Base-by-base conservation (phyloP, 2,888 invertebrate genomes). In the Embidobia sp. region DNA sequence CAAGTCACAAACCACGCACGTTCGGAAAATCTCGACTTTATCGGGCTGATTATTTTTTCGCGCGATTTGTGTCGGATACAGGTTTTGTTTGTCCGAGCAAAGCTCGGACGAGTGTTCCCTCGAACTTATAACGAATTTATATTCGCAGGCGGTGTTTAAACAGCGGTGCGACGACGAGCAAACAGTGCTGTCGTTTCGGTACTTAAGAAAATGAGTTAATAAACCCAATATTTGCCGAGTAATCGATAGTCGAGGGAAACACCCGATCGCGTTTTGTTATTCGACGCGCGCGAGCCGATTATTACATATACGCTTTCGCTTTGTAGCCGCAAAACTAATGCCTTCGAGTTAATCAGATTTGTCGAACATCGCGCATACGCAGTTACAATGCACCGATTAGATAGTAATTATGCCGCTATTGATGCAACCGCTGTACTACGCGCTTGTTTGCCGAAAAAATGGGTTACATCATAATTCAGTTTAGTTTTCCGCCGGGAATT, bases 201-300 rank as follows among this genome's bases (percentile, higher is more conserved):
- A 57, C 67, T 67, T 57, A 67, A 57, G 67, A 67, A 55, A 33
- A 57, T 40, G 46, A 67, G 55, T 67, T 66, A 55, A 55, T 67
- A 67, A 53, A 55, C 19, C 27, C 37, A 48, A 53, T 57, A 53
- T 57, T 67, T 11, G 55, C n/a, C 11, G 48, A 19, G 35, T 15
- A 10, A 31, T 67, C 67, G 31, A 46, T 66, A 46, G 8, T 5
- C 42, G 11, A 7, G 26, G 8, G 4, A 31, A 64, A 22, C 16
- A 5, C 13, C 42, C 15, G 33, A 46, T 33, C 22, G 26, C 16
- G 27, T 67, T 55, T 26, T 31, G 55, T 27, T 66, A 53, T 53
- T 33, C 29, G 61, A 42, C 26, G 8, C 19, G 46, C 44, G 26
- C 19, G 46, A 15, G n/a, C 29, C 40, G 37, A 29, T 16, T 55